Percentiles rank a stretch among this genome's conserved stretches.
These are phyloP conservation scores for Thryonomys swinderianus DNA, from an alignment of 2,113 vertebrate species.

Conservation along the genomic window DNA sequence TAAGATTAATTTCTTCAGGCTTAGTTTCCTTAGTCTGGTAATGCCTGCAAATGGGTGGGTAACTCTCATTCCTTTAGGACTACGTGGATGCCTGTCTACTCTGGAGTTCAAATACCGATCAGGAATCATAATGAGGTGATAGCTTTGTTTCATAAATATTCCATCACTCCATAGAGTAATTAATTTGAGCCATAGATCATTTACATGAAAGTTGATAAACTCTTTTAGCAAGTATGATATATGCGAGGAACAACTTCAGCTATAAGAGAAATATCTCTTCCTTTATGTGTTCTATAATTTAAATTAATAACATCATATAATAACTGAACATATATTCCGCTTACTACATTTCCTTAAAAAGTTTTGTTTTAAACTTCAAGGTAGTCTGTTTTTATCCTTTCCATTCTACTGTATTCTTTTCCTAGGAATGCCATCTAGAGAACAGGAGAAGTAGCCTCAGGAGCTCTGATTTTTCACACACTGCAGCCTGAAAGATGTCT, in stretches of 20 bases:
- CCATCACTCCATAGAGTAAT: slow-evolving; percentile 63
- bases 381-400: neutral
- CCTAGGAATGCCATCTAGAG: neutral
- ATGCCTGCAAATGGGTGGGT: slow-evolving; percentile 28
- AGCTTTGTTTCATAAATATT: slow-evolving; percentile 72
- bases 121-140: slow-evolving; percentile 64
- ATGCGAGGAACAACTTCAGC: slow-evolving; percentile 59
- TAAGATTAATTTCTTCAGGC: slow-evolving; percentile 57
- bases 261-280: slow-evolving; percentile 56
- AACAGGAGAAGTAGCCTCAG: neutral
- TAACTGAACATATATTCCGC: neutral
- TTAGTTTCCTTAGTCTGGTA: slow-evolving; percentile 36
- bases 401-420: neutral
- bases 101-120: slow-evolving; percentile 54
- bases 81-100: slow-evolving; percentile 31
- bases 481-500: neutral
- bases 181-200: slow-evolving; percentile 65
- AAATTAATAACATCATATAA: slow-evolving; percentile 48
- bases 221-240: slow-evolving; percentile 48
- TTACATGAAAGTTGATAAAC: slow-evolving; percentile 64
- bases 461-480: neutral
- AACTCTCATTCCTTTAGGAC: neutral
- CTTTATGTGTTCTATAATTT: slow-evolving; percentile 27
- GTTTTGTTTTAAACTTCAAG: neutral
- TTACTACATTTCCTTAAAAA: neutral